Evolutionary conservation across 2,888 invertebrate species (phyloP), one percentile per base, ranked within the genome.

Genomic region (Eumerus sabulonum): DNA sequence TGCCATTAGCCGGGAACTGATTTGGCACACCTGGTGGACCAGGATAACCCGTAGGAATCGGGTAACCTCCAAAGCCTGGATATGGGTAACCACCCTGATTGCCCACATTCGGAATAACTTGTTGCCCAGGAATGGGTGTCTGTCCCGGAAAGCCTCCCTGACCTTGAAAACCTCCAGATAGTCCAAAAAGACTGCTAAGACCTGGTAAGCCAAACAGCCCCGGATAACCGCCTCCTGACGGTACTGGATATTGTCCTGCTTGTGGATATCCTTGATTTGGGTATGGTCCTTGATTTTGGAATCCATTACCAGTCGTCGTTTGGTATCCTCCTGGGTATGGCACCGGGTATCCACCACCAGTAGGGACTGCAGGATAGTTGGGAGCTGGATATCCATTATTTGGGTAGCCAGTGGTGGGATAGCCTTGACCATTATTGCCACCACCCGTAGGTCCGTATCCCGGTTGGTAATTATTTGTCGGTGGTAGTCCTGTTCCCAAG

Each of bases 401-500:
- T 13, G 59, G 68, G 48, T 76, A 82, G 13, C 62, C 72, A 35
- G 7, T 17, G 16, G 63, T 68, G 14, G 71, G 76, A 47, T 76
- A 77, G 36, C 51, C 45, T 44, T 73, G 82, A 51, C 77, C 74
- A 17, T 40, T 62, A 68, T 60, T 68, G 9, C 36, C 60, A 13
- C 72, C 73, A 9, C 63, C 70, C 36, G 66, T 73, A 9, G 82
- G 76, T 83, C 88, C 83, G 36, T 89, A 72, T 0, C 71, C 71
- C 12, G 72, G 51, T 13, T 54, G 62, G 1, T 18, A 67, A 36
- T 67, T 90, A 42, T 89, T 87, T 84, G 90, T 87, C 85, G 91
- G 90, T 60, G 90, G 91, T 79, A 91, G 90, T n/a, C 91, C 91
- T 0, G 91, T 91, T 1, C 91, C 92, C 0, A 86, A 50, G 82